Evolutionary conservation across 92 coral and sea anemone genomes (phyloP).

Genomic region (Actinernus sp.): DNA sequence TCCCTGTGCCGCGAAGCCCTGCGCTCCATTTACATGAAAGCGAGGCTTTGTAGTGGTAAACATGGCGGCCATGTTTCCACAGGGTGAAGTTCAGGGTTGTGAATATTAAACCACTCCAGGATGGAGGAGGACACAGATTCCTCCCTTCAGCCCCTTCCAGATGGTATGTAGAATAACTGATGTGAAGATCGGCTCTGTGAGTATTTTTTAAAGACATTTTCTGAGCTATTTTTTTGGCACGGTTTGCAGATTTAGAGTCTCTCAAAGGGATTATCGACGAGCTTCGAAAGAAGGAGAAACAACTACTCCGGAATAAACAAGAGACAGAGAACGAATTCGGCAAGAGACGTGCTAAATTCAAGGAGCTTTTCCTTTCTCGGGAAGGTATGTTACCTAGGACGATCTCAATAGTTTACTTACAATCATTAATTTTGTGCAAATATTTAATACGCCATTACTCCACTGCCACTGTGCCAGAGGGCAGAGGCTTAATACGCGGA

Average conservation of each 20-base stretch:
- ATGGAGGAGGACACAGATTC: constrained; percentile 35
- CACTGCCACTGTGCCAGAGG: too few relatives aligned
- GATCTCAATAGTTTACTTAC: too few relatives aligned
- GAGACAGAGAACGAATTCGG: constrained; percentile 91
- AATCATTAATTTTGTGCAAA: too few relatives aligned
- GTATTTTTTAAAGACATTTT: neutral
- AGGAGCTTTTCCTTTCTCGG: constrained; percentile 85
- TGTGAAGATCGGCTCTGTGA: neutral
- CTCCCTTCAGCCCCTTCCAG: constrained; percentile 48
- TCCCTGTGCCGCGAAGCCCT: constrained; percentile 6
- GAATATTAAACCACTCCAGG: neutral
- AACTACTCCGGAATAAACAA: constrained; percentile 62
- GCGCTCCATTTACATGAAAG: constrained; percentile 18
- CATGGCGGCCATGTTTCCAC: constrained; percentile 77
- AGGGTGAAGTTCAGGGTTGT: neutral
- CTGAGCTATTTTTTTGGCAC: neutral
- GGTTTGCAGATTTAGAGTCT: constrained; percentile 64
- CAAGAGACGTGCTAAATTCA: constrained; percentile 90
- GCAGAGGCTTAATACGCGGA: too few relatives aligned
- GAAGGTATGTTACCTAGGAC: constrained; percentile 96
- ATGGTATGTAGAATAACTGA: constrained; percentile 30
- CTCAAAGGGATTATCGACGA: constrained; percentile 67
- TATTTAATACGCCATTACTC: too few relatives aligned
- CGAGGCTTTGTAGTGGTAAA: constrained; percentile 70
- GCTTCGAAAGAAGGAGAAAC: constrained; percentile 64